Evolutionary conservation across 2,888 invertebrate species (phyloP).

Genomic region (Pristionchus mayeri): DNA sequence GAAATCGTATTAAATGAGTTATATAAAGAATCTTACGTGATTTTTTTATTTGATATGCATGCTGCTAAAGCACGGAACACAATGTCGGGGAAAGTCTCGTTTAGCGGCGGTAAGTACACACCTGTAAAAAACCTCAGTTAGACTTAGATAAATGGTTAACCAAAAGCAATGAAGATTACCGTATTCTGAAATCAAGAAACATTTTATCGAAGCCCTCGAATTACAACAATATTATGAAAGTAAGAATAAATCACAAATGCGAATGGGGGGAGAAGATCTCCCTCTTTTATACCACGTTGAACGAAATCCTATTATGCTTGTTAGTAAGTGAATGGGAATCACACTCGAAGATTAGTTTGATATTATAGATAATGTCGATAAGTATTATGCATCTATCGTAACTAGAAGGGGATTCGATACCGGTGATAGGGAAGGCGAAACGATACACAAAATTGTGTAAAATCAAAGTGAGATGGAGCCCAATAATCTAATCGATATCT

Average conservation of each 20-base stretch:
- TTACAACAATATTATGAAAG: neutral
- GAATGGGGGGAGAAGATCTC: neutral
- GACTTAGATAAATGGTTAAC: no score
- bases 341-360: conserved; percentile 37
- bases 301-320: conserved; percentile 6
- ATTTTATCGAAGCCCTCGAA: conserved; percentile 20
- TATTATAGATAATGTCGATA: conserved; percentile 10
- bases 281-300: conserved; percentile 1
- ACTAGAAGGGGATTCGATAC: conserved; percentile 30
- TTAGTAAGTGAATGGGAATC: conserved; percentile 24
- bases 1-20: no score
- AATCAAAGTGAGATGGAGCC: neutral
- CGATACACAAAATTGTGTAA: neutral
- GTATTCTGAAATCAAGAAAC: no score
- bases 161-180: no score
- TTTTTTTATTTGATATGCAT: no score
- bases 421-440: conserved; percentile 3
- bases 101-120: no score
- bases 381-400: conserved; percentile 27
- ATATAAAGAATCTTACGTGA: no score
- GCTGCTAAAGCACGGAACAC: no score
- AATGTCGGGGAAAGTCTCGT: no score
- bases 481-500: conserved; percentile 24
- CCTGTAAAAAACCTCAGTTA: no score
- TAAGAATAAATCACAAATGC: neutral